phyloP scores from a whole-genome alignment of 2,797 vertebrate genomes.

The Clamator glandarius region DNA sequence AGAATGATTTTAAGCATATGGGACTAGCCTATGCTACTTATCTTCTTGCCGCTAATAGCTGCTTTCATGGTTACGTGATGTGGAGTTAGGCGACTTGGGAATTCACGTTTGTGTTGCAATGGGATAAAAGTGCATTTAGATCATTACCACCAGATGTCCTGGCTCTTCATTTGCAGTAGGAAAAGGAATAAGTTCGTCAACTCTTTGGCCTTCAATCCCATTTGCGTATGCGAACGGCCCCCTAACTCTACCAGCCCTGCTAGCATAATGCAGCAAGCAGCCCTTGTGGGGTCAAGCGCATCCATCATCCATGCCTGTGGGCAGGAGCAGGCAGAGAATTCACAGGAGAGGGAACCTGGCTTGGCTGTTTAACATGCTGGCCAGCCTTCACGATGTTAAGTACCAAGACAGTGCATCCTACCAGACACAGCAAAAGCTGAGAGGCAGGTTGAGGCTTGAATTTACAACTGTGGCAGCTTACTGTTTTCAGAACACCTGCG shows the following conservation, averaged over 20 bases:
- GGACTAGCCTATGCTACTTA: slow-evolving; percentile 12
- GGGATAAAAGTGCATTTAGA: slow-evolving; percentile 51
- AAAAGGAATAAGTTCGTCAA: slow-evolving; percentile 24
- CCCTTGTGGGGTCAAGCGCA: background rate
- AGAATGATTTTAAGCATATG: slow-evolving; percentile 2
- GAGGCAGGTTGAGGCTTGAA: background rate
- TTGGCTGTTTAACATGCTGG: slow-evolving; percentile 31
- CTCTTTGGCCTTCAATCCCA: slow-evolving; percentile 10
- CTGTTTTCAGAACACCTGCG: background rate
- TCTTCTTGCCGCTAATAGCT: slow-evolving; percentile 22
- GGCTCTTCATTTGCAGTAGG: slow-evolving; percentile 14
- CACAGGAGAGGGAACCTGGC: slow-evolving; percentile 11
- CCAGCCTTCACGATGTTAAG: background rate
- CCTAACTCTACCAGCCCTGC: background rate
- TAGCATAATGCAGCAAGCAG: background rate
- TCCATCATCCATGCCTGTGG: slow-evolving; percentile 49
- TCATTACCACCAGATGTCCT: slow-evolving; percentile 45
- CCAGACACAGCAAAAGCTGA: background rate
- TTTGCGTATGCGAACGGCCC: background rate
- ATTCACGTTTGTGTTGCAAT: slow-evolving; percentile 27
- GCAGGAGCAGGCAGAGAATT: slow-evolving; percentile 36
- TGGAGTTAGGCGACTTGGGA: slow-evolving; percentile 31
- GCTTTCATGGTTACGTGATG: slow-evolving; percentile 23
- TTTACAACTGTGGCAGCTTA: background rate
- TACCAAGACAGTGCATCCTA: background rate